These are phyloP conservation scores for Noctuana brunneofusca DNA, from an alignment of 2,888 invertebrate genomes.

Conservation along the genomic window DNA sequence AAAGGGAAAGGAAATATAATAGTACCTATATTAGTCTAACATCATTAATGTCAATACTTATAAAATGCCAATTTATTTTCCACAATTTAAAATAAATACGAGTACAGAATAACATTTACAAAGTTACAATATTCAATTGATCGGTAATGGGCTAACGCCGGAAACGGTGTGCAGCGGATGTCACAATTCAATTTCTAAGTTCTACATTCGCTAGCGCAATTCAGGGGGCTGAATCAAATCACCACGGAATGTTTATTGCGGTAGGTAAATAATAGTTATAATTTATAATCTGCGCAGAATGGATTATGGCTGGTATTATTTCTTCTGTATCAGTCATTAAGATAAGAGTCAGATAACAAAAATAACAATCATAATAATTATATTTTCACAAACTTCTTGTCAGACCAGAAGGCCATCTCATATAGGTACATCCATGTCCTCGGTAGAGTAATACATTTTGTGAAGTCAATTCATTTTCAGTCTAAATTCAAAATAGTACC, in stretches of 20 bases:
- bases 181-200: constrained; percentile 19
- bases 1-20: too few relatives aligned
- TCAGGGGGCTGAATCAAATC: constrained; percentile 4
- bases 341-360: background rate
- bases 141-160: constrained; percentile 14
- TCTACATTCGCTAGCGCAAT: constrained; percentile 7
- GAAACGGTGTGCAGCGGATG: constrained; percentile 14
- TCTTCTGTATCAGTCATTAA: background rate
- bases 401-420: too few relatives aligned
- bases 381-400: too few relatives aligned
- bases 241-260: background rate
- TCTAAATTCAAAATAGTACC: too few relatives aligned
- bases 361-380: too few relatives aligned
- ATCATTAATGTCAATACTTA: too few relatives aligned
- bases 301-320: background rate
- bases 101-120: background rate
- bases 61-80: background rate
- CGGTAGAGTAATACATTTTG: too few relatives aligned
- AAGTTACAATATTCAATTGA: constrained; percentile 13
- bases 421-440: too few relatives aligned
- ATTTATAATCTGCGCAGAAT: background rate
- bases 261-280: background rate
- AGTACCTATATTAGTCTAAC: too few relatives aligned
- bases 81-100: background rate
- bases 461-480: too few relatives aligned